phyloP scores from a whole-genome alignment of 2,888 invertebrate species.

The Boloria euphrosyne region DNA sequence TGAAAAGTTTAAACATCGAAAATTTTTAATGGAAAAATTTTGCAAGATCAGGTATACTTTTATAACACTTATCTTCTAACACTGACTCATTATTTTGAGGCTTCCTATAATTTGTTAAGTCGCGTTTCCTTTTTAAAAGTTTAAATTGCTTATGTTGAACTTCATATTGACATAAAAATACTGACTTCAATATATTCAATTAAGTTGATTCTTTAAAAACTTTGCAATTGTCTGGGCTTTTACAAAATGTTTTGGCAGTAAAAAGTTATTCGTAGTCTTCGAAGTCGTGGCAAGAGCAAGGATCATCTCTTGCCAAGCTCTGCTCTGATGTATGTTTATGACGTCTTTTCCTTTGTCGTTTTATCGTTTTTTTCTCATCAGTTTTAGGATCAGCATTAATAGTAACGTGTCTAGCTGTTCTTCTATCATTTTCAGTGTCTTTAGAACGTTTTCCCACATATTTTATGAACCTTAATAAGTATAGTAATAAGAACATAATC shows the following conservation, averaged over 20 bases:
- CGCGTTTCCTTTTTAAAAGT: slow-evolving; percentile 45
- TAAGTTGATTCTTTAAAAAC: slow-evolving; percentile 36
- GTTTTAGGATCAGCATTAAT: slow-evolving; percentile 12
- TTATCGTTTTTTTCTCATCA: slow-evolving; percentile 43
- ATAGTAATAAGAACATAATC: slow-evolving; percentile 49
- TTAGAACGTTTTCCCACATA: slow-evolving; percentile 37
- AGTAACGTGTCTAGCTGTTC: slow-evolving; percentile 5
- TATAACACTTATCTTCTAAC: slow-evolving; percentile 34
- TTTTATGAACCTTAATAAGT: slow-evolving; percentile 49
- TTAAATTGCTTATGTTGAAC: slow-evolving; percentile 50
- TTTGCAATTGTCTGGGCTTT: slow-evolving; percentile 31
- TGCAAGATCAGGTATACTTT: slow-evolving; percentile 42
- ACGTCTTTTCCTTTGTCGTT: slow-evolving; percentile 48
- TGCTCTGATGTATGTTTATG: slow-evolving; percentile 49
- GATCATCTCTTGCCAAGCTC: slow-evolving; percentile 45
- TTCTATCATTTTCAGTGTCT: neutral
- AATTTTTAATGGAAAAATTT: slow-evolving; percentile 40
- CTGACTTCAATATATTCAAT: slow-evolving; percentile 33
- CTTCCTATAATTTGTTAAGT: slow-evolving; percentile 43
- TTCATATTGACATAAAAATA: slow-evolving; percentile 40
- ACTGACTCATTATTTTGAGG: slow-evolving; percentile 41
- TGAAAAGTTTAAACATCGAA: slow-evolving; percentile 36
- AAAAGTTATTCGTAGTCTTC: slow-evolving; percentile 44
- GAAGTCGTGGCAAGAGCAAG: slow-evolving; percentile 36
- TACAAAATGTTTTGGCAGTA: neutral